phyloP scores from a whole-genome alignment of 1,140 invertebrate genomes.

The Cylas formicarius region DNA sequence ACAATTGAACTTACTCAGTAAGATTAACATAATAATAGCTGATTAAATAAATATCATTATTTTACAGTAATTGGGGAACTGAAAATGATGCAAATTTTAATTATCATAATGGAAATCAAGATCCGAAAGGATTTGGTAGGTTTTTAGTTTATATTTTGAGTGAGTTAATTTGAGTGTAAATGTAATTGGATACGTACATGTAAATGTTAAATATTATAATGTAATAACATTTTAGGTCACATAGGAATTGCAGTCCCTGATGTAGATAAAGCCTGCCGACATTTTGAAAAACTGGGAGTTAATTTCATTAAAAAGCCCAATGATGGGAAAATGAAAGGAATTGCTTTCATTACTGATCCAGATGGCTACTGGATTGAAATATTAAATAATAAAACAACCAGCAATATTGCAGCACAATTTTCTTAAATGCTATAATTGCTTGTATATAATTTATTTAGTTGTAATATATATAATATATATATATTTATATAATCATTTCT shows the following conservation, averaged over 20 bases:
- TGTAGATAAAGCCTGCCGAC: constrained; percentile 75
- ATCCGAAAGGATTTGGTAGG: constrained; percentile 82
- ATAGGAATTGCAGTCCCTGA: constrained; percentile 87
- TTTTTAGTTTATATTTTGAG: constrained; percentile 18
- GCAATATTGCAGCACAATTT: no score
- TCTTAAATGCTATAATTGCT: no score
- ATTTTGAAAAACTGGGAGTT: constrained; percentile 78
- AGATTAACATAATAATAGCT: constrained; percentile 37
- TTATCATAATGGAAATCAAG: constrained; percentile 87
- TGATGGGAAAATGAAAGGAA: constrained; percentile 87
- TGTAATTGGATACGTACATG: not conserved
- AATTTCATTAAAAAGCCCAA: constrained; percentile 85
- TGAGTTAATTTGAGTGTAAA: no score
- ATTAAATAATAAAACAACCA: constrained; percentile 62
- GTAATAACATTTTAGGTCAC: constrained; percentile 55
- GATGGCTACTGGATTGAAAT: constrained; percentile 98
- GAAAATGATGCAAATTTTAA: constrained; percentile 70
- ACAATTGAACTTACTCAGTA: constrained; percentile 91
- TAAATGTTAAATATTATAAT: not conserved
- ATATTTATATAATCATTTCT: no score
- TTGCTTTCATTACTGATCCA: constrained; percentile 92
- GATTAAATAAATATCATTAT: constrained; percentile 6
- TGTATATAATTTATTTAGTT: no score
- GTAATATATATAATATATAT: no score
- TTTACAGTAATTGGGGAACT: constrained; percentile 86